Conservation (phyloP, 2,888 invertebrate genomes). For the Ommatoiulus sabulosus region DNA sequence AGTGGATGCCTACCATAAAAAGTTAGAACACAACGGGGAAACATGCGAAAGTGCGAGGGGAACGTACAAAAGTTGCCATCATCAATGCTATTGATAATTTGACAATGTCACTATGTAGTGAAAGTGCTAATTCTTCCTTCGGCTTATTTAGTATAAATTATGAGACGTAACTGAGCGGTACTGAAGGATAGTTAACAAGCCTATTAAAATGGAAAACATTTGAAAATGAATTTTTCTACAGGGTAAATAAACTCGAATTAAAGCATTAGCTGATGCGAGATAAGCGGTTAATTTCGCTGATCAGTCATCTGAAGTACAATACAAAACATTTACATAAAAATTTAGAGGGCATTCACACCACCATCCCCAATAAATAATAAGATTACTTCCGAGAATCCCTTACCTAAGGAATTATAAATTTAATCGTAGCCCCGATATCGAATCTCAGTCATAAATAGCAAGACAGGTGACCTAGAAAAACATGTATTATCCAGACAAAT, state of each 20-base stretch:
- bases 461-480: not conserved
- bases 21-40: not conserved
- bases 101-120: not conserved
- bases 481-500: not conserved
- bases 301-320: conserved; percentile 38
- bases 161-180: not conserved
- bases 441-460: conserved; percentile 12
- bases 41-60: not conserved
- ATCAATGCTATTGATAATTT: not conserved
- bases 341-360: conserved; percentile 39
- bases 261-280: conserved; percentile 29
- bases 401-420: not conserved
- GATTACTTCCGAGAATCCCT: not conserved
- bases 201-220: not conserved
- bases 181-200: not conserved
- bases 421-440: not conserved
- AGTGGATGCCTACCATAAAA: not conserved
- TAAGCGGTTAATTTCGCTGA: not conserved
- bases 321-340: not conserved
- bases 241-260: conserved; percentile 42
- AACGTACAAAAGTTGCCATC: not conserved
- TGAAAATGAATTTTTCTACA: conserved; percentile 2
- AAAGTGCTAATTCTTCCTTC: not conserved
- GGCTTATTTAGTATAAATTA: not conserved
- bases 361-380: conserved; percentile 19